A percentile compares a stretch with the other conserved stretches of the same genome.
These are phyloP conservation scores for Mastigias papua DNA, from an alignment of 30 jellyfish, hydroid and myxozoan genomes.

Conservation along the genomic window DNA sequence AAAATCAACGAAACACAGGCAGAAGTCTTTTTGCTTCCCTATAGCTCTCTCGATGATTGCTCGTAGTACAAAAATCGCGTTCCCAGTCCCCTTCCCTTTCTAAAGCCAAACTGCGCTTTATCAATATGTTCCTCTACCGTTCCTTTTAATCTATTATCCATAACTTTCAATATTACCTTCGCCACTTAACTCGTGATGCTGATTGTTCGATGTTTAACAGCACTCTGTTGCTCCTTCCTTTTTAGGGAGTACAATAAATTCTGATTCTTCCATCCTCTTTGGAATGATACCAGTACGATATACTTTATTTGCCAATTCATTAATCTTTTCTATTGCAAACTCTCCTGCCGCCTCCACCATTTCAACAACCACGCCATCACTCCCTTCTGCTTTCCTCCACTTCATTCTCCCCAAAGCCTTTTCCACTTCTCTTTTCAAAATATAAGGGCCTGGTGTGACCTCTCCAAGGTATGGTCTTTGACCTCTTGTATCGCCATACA, in stretches of 20 bases:
- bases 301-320: slow-evolving; percentile 21
- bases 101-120: neutral
- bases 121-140: neutral
- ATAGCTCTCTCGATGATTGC: too few species aligned
- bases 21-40: too few species aligned
- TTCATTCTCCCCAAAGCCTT: slow-evolving; percentile 4
- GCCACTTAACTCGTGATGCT: neutral
- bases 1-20: too few species aligned
- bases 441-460: neutral
- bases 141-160: neutral
- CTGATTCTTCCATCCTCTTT: neutral
- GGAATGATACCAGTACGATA: slow-evolving; percentile 21
- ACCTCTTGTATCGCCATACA: slow-evolving; percentile 17
- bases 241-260: slow-evolving; percentile 18
- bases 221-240: slow-evolving; percentile 17
- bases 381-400: slow-evolving; percentile 26
- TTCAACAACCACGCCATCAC: slow-evolving; percentile 15
- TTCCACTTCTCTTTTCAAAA: slow-evolving; percentile 7
- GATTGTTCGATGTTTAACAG: neutral
- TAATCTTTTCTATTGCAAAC: neutral
- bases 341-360: slow-evolving; percentile 16
- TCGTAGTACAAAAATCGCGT: too few species aligned
- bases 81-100: neutral
- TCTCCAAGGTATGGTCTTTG: neutral
- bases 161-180: neutral